Base-by-base conservation (phyloP, 2,797 vertebrate genomes). In the Euphonia xanthogaster region DNA sequence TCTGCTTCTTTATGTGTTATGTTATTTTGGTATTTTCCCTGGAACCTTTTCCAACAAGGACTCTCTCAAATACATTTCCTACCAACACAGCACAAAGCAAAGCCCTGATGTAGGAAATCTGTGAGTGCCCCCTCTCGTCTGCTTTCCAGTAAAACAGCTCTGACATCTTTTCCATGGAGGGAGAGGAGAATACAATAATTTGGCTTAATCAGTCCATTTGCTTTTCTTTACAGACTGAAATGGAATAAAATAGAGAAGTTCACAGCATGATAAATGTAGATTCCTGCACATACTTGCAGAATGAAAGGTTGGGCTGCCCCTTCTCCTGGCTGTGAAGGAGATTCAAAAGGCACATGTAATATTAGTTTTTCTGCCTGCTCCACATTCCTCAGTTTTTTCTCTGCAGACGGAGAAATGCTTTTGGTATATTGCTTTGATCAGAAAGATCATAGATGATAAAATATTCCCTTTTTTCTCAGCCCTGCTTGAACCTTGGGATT, bases 81-180 rank as follows among this genome's bases (percentile, higher is more conserved):
- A 76, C 68, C 66, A 61, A 47, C 40, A 23, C 5, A n/a, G 58
- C 2, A 1, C 7, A 78, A 50, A 33, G 24, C 45, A 74, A 87
- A 71, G 44, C 9, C 31, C 40, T 48, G 47, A 9, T 28, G 91
- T 94, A 31, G 48, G 89, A 96, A 98, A 96, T 88, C 93, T 97
- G 54, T 77, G 96, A 98, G 94, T 96, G 98, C 97, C 97, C 97
- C 92, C 98, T 95, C 77, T 97, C 80, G 97, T 88, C 94, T 82
- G 55, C 25, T 81, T 51, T 27, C 80, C 77, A 73, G 90, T 85
- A 95, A 91, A 96, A 71, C 94, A 93, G 9, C 54, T 67, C 88
- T n/a, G n/a, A 3, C 42, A 18, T 53, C 57, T 91, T 84, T 47
- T 90, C 55, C 50, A 1, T 13, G 24, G 53, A 74, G 13, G 22